A percentile compares a stretch with the other conserved stretches of the same genome.
Conservation (phyloP, 2,113 vertebrate species). For the Sander vitreus region DNA sequence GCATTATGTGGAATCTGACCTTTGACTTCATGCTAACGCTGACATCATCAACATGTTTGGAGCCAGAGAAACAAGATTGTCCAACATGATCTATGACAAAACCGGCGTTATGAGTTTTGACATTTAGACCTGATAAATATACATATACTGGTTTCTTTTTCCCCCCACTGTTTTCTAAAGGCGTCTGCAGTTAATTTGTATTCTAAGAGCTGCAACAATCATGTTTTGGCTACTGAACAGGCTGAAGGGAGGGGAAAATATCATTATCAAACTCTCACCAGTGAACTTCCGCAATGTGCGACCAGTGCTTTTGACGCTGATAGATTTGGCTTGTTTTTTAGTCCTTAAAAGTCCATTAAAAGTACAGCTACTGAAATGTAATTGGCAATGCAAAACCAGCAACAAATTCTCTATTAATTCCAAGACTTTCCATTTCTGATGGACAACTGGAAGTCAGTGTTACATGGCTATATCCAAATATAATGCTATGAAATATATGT, state of each 20-base stretch:
- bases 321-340: conserved; percentile 46
- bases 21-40: conserved; percentile 60
- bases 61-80: conserved; percentile 26
- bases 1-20: conserved; percentile 65
- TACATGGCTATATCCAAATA: neutral
- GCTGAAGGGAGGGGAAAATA: conserved; percentile 23
- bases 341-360: conserved; percentile 16
- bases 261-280: conserved; percentile 56
- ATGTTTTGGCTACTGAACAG: conserved; percentile 38
- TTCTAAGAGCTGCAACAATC: conserved; percentile 37
- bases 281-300: conserved; percentile 36
- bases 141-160: neutral
- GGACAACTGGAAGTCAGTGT: conserved; percentile 13
- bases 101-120: conserved; percentile 20
- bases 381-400: conserved; percentile 16
- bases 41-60: conserved; percentile 58
- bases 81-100: conserved; percentile 27
- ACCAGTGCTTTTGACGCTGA: conserved; percentile 38
- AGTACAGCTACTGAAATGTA: conserved; percentile 37
- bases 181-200: conserved; percentile 40
- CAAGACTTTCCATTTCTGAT: conserved; percentile 20
- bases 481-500: conserved; percentile 1
- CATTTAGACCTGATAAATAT: conserved; percentile 49
- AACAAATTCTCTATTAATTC: neutral
- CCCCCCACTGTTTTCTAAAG: neutral